phyloP scores from a whole-genome alignment of 2,888 invertebrate species.

The Eupsilia transversa region DNA sequence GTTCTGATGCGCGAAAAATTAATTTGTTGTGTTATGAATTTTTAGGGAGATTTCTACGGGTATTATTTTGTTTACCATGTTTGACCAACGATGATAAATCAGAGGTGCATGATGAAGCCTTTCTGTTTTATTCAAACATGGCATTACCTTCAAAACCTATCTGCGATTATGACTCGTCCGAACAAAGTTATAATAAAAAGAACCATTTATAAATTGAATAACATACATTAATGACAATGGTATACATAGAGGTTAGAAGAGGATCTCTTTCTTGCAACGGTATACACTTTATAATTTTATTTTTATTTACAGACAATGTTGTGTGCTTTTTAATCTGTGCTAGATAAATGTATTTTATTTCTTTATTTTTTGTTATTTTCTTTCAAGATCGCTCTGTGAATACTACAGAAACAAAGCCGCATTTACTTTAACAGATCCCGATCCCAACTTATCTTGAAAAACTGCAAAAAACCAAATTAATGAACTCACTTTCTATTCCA shows the following conservation, averaged over 20 bases:
- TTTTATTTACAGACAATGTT: no score
- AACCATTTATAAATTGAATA: not conserved
- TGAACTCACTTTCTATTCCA: slow-evolving; percentile 72
- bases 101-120: not conserved
- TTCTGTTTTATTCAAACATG: not conserved
- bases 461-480: not conserved
- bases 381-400: no score
- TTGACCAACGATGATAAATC: not conserved
- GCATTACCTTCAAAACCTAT: not conserved
- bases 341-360: no score
- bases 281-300: no score
- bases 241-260: no score
- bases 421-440: not conserved
- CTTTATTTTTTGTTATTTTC: no score
- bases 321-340: no score
- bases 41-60: not conserved
- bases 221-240: not conserved
- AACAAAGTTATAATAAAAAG: not conserved
- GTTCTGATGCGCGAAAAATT: no score
- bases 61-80: not conserved
- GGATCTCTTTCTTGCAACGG: not conserved
- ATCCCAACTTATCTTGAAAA: not conserved
- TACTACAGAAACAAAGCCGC: not conserved
- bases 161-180: not conserved
- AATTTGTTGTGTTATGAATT: not conserved